Conservation (phyloP, 2,797 vertebrate genomes). For the Tapirus indicus region DNA sequence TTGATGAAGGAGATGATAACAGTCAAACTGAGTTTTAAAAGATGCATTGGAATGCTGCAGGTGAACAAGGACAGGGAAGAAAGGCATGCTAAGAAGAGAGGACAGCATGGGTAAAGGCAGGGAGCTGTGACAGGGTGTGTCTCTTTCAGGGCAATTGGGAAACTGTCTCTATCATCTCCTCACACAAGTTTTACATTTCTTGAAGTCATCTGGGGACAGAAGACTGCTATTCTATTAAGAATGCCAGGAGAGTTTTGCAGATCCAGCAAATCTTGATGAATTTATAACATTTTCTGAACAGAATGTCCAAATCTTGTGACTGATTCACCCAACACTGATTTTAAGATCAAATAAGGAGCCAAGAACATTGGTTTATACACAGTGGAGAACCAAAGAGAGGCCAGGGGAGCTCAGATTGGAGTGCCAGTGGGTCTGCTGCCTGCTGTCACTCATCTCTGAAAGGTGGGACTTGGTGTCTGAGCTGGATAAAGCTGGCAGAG, state of each 20-base stretch:
- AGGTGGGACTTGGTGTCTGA: background rate
- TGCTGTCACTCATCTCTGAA: background rate
- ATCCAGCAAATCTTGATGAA: slow-evolving; percentile 67
- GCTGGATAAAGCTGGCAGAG: background rate
- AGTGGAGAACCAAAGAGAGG: background rate
- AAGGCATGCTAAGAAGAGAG: background rate
- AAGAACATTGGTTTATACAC: slow-evolving; percentile 63
- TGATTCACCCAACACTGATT: slow-evolving; percentile 66
- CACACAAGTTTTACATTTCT: background rate
- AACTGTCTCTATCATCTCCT: background rate
- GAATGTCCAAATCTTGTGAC: slow-evolving; percentile 72
- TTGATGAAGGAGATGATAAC: background rate
- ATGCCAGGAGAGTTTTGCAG: slow-evolving; percentile 63
- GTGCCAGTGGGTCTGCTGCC: background rate
- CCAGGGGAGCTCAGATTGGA: background rate
- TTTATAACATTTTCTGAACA: slow-evolving; percentile 79
- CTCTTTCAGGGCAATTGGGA: background rate
- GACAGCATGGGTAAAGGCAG: background rate
- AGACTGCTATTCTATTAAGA: slow-evolving; percentile 53
- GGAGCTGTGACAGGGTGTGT: background rate
- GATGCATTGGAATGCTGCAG: background rate
- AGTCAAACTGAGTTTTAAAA: background rate
- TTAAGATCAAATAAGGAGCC: slow-evolving; percentile 70
- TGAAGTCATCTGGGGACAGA: slow-evolving; percentile 71
- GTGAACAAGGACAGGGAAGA: background rate